Conservation (phyloP, 2,797 vertebrate genomes). For the Phoebastria nigripes region DNA sequence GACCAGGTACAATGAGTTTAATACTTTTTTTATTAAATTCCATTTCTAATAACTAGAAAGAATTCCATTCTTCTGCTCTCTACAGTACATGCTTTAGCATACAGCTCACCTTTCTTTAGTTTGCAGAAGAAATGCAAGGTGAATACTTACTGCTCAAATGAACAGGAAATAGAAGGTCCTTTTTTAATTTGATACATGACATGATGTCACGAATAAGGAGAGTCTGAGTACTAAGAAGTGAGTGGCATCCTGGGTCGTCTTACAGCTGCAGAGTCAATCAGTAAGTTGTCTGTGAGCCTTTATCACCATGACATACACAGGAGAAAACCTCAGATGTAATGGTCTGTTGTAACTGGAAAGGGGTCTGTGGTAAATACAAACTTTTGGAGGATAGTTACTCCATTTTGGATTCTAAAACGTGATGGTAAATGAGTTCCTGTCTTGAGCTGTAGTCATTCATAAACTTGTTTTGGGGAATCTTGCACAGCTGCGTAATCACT, state of each 20-base stretch:
- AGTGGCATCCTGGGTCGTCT: not conserved
- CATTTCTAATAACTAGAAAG: conserved; percentile 54
- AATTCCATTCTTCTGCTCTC: conserved; percentile 14
- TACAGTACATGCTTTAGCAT: not conserved
- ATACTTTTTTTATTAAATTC: conserved; percentile 66
- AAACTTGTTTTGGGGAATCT: not conserved
- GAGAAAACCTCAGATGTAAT: not conserved
- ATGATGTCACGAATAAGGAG: not conserved
- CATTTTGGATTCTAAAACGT: not conserved
- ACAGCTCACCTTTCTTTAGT: conserved; percentile 5
- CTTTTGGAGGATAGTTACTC: not conserved
- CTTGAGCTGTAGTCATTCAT: not conserved
- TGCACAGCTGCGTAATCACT: not conserved
- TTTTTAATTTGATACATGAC: not conserved
- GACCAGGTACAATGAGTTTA: conserved; percentile 14
- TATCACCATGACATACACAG: not conserved
- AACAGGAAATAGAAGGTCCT: conserved; percentile 44
- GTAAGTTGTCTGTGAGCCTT: not conserved
- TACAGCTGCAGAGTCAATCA: not conserved
- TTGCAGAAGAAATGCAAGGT: not conserved
- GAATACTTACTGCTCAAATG: not conserved
- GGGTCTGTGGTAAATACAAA: not conserved
- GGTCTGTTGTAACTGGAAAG: not conserved
- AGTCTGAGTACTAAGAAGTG: not conserved
- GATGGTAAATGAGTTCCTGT: not conserved